phyloP scores from a whole-genome alignment of 2,888 invertebrate genomes.

The Patella caerulea region DNA sequence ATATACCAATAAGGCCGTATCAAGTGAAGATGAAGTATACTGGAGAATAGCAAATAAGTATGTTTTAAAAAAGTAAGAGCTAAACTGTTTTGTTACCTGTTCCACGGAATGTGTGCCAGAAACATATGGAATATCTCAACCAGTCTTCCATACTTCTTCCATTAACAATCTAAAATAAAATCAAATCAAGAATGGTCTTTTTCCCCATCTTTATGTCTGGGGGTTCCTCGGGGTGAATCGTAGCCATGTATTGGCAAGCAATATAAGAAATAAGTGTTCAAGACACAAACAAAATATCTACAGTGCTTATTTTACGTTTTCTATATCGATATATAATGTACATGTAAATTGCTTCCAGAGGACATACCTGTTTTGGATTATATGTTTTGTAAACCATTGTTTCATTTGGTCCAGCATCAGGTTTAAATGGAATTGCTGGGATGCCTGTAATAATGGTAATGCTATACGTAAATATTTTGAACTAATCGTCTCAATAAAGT shows the following conservation, averaged over 20 bases:
- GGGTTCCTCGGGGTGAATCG: too few species aligned
- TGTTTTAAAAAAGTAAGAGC: background rate
- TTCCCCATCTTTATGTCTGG: too few species aligned
- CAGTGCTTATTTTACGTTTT: background rate
- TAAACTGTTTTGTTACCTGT: slow-evolving; percentile 57
- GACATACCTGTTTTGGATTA: slow-evolving; percentile 74
- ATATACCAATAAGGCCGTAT: background rate
- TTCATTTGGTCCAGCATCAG: slow-evolving; percentile 74
- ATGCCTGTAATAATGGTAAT: slow-evolving; percentile 71
- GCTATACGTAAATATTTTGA: too few species aligned
- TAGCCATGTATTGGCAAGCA: background rate
- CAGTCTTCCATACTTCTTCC: slow-evolving; percentile 79
- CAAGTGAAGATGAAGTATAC: background rate
- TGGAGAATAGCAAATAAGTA: background rate
- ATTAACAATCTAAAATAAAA: slow-evolving; percentile 70
- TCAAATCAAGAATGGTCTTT: too few species aligned
- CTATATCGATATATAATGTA: background rate
- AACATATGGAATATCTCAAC: slow-evolving; percentile 77
- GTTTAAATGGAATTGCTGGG: slow-evolving; percentile 76
- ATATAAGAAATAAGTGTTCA: slow-evolving; percentile 6
- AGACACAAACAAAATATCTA: background rate
- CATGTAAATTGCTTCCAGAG: background rate
- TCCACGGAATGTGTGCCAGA: slow-evolving; percentile 74
- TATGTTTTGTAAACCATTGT: slow-evolving; percentile 76
- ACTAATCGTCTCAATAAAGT: too few species aligned